Conservation (phyloP, 1,140 invertebrate species). For the Latrodectus geometricus region DNA sequence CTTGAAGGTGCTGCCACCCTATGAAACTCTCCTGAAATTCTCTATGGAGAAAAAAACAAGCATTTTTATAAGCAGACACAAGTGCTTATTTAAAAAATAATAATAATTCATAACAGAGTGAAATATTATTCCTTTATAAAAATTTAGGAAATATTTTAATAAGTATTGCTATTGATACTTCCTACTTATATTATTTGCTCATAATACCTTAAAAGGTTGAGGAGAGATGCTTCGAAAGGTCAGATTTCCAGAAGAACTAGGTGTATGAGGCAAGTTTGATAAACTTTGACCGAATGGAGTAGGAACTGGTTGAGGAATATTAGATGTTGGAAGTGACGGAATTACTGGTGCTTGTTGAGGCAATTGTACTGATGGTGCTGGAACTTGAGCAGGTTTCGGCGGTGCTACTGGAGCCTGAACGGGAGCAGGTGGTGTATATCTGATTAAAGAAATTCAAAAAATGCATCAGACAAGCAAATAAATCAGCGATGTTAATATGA, state of each 20-base stretch:
- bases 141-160: too few relatives aligned
- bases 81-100: too few relatives aligned
- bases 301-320: conserved; percentile 11
- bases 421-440: conserved; percentile 1
- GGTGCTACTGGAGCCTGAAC: conserved; percentile 5
- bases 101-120: too few relatives aligned
- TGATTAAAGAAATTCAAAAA: not conserved
- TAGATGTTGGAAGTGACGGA: conserved; percentile 2
- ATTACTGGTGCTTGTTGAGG: conserved; percentile 4
- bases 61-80: too few relatives aligned
- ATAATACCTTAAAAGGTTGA: conserved; percentile 48
- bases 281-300: conserved; percentile 29
- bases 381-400: not conserved
- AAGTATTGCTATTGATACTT: too few relatives aligned
- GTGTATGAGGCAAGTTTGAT: conserved; percentile 28
- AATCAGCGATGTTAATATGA: not conserved
- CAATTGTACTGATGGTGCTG: not conserved
- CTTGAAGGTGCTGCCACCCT: conserved; percentile 33
- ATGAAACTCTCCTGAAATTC: conserved; percentile 50
- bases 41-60: not conserved
- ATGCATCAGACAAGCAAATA: not conserved
- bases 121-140: too few relatives aligned
- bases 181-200: too few relatives aligned
- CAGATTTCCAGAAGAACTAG: conserved; percentile 46
- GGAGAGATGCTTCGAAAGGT: conserved; percentile 52